Conservation (phyloP, 2,888 invertebrate species). For the Pachycephus smyrnensis region DNA sequence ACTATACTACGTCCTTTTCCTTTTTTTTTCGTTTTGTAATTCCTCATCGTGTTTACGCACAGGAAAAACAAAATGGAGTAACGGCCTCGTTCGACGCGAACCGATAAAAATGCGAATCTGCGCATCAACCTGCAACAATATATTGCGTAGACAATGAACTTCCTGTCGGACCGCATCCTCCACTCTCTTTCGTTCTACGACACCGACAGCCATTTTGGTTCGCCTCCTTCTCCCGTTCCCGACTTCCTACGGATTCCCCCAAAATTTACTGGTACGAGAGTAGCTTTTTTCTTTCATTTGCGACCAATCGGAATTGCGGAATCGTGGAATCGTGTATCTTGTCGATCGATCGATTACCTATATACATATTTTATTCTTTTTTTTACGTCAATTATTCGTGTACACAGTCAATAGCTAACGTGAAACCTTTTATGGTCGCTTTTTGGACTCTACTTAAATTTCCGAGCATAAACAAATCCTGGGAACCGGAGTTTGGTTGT, state of each 20-base stretch:
- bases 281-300: background rate
- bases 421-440: background rate
- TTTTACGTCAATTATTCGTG: background rate
- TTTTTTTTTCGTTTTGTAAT: background rate
- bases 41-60: background rate
- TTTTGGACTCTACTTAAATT: slow-evolving; percentile 6
- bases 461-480: slow-evolving; percentile 39
- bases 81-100: background rate
- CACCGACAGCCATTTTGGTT: slow-evolving; percentile 33
- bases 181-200: slow-evolving; percentile 29
- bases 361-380: background rate
- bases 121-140: slow-evolving; percentile 45
- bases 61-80: background rate
- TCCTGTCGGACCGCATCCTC: slow-evolving; percentile 60
- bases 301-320: background rate
- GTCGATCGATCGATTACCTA: background rate
- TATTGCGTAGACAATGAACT: slow-evolving; percentile 59
- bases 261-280: background rate
- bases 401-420: background rate
- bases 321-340: background rate
- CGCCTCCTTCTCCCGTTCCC: background rate
- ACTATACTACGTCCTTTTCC: background rate
- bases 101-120: slow-evolving; percentile 14
- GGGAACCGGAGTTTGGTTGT: slow-evolving; percentile 35
- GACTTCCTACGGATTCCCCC: slow-evolving; percentile 53